Conservation (phyloP, 2,113 vertebrate species). For the Laticauda colubrina region DNA sequence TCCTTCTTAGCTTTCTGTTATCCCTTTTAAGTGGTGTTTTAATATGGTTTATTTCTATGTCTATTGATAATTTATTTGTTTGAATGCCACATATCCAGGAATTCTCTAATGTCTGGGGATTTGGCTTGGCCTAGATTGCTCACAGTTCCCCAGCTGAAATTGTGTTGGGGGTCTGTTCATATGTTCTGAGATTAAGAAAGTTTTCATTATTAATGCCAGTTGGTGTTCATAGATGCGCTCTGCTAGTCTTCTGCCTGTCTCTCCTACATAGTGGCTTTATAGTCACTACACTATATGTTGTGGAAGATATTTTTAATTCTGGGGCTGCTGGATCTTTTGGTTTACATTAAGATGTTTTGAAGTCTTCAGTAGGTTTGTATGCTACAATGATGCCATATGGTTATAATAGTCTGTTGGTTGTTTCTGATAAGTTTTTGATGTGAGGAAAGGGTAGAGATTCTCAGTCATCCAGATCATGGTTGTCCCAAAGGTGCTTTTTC, state of each 20-base stretch:
- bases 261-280: neutral
- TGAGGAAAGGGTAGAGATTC: neutral
- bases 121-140: neutral
- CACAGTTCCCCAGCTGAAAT: neutral
- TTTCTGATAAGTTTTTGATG: neutral
- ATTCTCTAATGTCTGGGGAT: neutral
- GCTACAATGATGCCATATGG: neutral
- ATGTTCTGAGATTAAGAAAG: neutral
- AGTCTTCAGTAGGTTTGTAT: neutral
- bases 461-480: too few species aligned
- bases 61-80: neutral
- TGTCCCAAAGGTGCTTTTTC: too few species aligned
- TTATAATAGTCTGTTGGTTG: neutral
- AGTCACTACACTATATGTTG: neutral
- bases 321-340: neutral
- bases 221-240: neutral
- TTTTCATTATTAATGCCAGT: neutral
- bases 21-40: neutral
- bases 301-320: neutral
- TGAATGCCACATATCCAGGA: neutral
- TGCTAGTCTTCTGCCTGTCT: neutral
- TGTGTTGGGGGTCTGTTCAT: neutral
- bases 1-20: neutral
- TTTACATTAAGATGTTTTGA: neutral
- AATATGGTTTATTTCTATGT: neutral